Percentiles rank a stretch among this genome's conserved stretches.
These are phyloP conservation scores for Callocephalon fimbriatum DNA, from an alignment of 2,113 vertebrate genomes.

Conservation along the genomic window DNA sequence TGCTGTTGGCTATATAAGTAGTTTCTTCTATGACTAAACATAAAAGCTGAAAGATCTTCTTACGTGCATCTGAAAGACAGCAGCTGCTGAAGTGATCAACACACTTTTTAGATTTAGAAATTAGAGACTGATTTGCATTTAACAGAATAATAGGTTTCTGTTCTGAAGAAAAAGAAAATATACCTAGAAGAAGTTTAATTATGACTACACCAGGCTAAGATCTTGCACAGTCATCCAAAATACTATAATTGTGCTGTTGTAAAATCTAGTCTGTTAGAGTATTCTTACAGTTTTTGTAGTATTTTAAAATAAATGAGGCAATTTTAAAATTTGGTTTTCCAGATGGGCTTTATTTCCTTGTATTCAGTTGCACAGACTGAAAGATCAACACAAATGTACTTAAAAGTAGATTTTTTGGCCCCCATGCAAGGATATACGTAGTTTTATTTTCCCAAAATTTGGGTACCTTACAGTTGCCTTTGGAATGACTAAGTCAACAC, in stretches of 20 bases:
- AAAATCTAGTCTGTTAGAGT: background rate
- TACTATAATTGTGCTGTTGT: background rate
- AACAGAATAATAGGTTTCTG: background rate
- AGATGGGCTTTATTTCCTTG: background rate
- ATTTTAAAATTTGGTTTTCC: background rate
- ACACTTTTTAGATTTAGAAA: background rate
- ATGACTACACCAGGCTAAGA: background rate
- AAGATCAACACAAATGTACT: background rate
- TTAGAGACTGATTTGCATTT: background rate
- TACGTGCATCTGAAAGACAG: background rate
- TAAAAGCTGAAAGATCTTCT: background rate
- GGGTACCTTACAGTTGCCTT: background rate
- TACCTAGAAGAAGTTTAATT: background rate
- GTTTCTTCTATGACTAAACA: background rate
- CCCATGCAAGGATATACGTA: background rate
- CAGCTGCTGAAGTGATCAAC: background rate
- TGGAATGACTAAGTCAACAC: slow-evolving; percentile 48
- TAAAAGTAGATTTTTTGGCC: background rate
- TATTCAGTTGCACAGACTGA: background rate
- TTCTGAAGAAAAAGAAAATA: background rate
- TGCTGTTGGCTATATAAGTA: background rate
- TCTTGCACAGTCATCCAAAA: background rate
- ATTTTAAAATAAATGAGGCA: background rate
- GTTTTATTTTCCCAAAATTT: background rate
- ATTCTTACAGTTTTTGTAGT: background rate